phyloP scores from a whole-genome alignment of 1,140 invertebrate species.

The Drosophila novamexicana region DNA sequence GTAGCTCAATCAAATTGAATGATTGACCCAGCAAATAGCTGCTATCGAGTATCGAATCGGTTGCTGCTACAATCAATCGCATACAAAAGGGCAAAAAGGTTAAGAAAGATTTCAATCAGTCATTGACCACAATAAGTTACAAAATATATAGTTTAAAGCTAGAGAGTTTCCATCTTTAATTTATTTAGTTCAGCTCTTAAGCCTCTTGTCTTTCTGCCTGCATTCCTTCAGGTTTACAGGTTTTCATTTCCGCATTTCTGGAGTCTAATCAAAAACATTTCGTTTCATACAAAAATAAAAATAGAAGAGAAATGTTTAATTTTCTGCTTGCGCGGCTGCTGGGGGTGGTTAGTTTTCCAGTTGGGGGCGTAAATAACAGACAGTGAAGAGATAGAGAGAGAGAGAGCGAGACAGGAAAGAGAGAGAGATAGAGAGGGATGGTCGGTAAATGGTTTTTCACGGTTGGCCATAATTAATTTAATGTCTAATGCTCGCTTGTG shows the following conservation, averaged over 20 bases:
- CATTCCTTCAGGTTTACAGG: slow-evolving; percentile 34
- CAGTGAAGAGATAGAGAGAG: neutral
- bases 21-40: neutral
- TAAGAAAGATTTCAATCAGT: too few species aligned
- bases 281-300: neutral
- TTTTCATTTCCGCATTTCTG: slow-evolving; percentile 25
- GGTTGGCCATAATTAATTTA: slow-evolving; percentile 65
- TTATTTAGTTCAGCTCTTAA: neutral
- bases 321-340: slow-evolving; percentile 22
- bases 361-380: slow-evolving; percentile 11
- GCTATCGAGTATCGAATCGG: neutral
- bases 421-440: neutral
- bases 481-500: slow-evolving; percentile 58
- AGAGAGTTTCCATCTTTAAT: neutral
- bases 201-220: neutral
- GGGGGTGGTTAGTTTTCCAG: slow-evolving; percentile 18
- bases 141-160: neutral
- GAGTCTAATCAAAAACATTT: slow-evolving; percentile 1
- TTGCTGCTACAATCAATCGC: too few species aligned
- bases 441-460: slow-evolving; percentile 46
- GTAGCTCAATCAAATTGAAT: neutral
- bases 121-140: too few species aligned
- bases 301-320: slow-evolving; percentile 28
- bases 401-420: neutral
- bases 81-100: too few species aligned